Evolutionary conservation across 2,797 vertebrate species (phyloP).

Genomic region (Sebastes baramenuke): DNA sequence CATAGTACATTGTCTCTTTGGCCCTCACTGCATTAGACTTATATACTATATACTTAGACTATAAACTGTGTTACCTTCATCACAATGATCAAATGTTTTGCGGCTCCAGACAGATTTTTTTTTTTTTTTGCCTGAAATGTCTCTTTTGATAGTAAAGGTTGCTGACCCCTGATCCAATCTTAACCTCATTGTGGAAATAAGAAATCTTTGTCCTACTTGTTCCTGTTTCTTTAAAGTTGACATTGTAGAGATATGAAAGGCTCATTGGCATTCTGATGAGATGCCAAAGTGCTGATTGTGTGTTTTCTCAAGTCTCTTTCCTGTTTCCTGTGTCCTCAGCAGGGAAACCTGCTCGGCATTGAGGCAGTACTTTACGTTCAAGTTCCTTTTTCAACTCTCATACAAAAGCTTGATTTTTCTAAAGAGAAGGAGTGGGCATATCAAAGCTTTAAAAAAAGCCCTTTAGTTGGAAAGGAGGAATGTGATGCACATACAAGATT

Average conservation of each 20-base stretch:
- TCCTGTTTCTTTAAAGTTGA: neutral
- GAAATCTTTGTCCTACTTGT: neutral
- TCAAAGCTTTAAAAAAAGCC: slow-evolving; percentile 5
- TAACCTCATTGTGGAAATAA: neutral
- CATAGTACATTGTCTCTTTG: too few relatives aligned
- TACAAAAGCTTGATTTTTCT: slow-evolving; percentile 27
- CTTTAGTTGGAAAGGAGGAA: neutral
- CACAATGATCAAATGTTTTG: too few relatives aligned
- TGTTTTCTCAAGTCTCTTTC: neutral
- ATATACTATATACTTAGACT: too few relatives aligned
- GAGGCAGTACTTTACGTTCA: neutral
- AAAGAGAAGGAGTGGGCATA: neutral
- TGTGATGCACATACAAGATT: neutral
- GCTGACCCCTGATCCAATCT: too few relatives aligned
- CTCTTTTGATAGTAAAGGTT: too few relatives aligned
- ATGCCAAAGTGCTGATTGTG: neutral
- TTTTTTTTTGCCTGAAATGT: too few relatives aligned
- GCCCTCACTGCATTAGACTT: too few relatives aligned
- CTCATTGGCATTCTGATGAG: slow-evolving; percentile 1
- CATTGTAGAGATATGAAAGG: neutral
- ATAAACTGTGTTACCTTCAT: too few relatives aligned
- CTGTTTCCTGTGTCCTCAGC: slow-evolving; percentile 14
- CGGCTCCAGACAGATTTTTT: too few relatives aligned
- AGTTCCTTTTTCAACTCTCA: neutral
- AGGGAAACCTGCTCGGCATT: neutral